phyloP scores from a whole-genome alignment of 35 echinoderm and acorn worm genomes.

The Nesometra sesokonis region DNA sequence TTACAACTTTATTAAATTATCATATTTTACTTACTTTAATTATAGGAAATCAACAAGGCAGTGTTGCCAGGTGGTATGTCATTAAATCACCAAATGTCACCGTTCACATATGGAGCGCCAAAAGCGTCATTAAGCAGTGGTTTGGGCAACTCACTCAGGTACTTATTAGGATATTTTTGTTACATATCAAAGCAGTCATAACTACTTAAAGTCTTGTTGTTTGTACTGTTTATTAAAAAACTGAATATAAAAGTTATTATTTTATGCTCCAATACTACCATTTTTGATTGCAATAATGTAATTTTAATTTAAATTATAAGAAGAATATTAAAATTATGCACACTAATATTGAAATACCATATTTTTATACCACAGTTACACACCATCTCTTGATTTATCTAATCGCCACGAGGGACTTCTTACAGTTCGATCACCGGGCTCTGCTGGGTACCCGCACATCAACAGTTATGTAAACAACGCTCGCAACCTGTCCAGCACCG shows the following conservation, averaged over 20 bases:
- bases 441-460: background rate
- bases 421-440: background rate
- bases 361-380: background rate
- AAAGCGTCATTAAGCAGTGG: slow-evolving; percentile 32
- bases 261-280: too few species aligned
- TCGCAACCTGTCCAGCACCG: background rate
- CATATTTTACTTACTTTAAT: background rate
- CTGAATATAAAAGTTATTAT: too few species aligned
- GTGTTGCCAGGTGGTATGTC: background rate
- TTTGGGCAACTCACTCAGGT: slow-evolving; percentile 38
- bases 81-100: background rate
- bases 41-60: slow-evolving; percentile 28
- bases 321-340: too few species aligned
- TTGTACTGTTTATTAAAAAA: too few species aligned
- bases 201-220: too few species aligned
- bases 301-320: too few species aligned
- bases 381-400: background rate
- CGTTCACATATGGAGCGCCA: slow-evolving; percentile 3
- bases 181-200: too few species aligned
- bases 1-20: background rate
- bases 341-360: too few species aligned
- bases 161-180: background rate
- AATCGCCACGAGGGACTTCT: background rate
- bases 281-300: too few species aligned
- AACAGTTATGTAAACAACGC: background rate